Base-by-base conservation (phyloP, 2,888 invertebrate species). In the Osmoderma eremita region DNA sequence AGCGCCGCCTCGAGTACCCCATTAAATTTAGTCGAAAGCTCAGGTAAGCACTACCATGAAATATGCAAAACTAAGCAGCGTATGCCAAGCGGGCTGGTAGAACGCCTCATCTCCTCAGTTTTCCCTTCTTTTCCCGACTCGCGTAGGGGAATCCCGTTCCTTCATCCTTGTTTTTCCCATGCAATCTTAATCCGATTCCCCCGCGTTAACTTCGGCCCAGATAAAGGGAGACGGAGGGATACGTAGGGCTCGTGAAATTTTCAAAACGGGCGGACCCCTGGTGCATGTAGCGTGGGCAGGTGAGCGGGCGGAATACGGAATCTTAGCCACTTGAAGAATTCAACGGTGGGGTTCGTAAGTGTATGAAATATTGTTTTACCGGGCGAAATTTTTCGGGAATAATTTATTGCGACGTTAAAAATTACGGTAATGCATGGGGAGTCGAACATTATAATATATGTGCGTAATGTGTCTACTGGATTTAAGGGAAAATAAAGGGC, bases 21-120 rank as follows among this genome's bases (percentile, higher is more conserved):
- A 72, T 72, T 72, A 72, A 72, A 68, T 70, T 72, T 67, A 56
- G 66, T 61, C 67, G 68, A 67, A 69, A 69, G 70, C 65, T 69
- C 71, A 71, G 71, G 71, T 72, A 70, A 71, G 70, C 62, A 69
- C 70, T 63, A 36, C 56, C 70, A 71, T 72, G 70, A 72, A 72
- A 73, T 72, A 70, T 72, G 71, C 71, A 70, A 69, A 70, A 69
- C 67, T 67, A 67, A 67, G 67, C 65, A 48, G 48, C 48, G 20
- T 24, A 13, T 24, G 13, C 17, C 13, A 36, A 13, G 6, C 17
- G 36, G 53, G 36, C n/a, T n/a, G n/a, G n/a, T n/a, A n/a, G n/a
- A n/a, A n/a, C n/a, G n/a, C n/a, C n/a, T n/a, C n/a, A n/a, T n/a
- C n/a, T n/a, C n/a, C n/a, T n/a, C n/a, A n/a, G n/a, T n/a, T n/a